Evolutionary conservation across 2,797 vertebrate genomes (phyloP), one percentile per base, ranked within the genome.

Genomic region (Psittacula derbiana): DNA sequence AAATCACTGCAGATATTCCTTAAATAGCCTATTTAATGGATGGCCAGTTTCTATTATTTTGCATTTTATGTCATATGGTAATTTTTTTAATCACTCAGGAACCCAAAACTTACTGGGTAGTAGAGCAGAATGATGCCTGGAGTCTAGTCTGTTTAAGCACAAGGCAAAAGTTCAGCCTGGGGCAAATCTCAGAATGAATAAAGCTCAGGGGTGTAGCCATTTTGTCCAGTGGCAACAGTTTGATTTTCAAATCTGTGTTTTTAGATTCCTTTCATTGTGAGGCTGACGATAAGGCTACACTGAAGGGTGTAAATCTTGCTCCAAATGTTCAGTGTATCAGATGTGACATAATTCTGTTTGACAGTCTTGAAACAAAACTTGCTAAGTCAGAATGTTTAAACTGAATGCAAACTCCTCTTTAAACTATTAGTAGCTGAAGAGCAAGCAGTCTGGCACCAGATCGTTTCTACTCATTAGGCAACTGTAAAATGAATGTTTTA

Each of bases 41-140:
- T 83, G 43, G 57, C 14, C 16, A 24, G 38, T 65, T 92, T 78
- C 46, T 69, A 50, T 85, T 79, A 76, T 31, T 75, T 85, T 64
- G 33, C 41, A 69, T 10, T 16, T 73, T 2, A 2, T 53, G 57
- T 57, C 28, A 76, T 24, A 15, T 4, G n/a, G 25, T 80, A 64
- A 70, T 93, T 83, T 57, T 90, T 92, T 74, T 72, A 91, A 90
- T 91, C 49, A 43, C 44, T 76, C 49, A 8, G 24, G 83, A 92
- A 72, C 25, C 25, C 27, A 8, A 86, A 92, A 78, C 27, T 33
- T n/a, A 13, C 24, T 53, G 82, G 73, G 31, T 44, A 94, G 50
- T 14, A 74, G 60, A 88, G 60, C 73, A 94, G 90, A 95, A 94
- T 12, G 33, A 70, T 75, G 72, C 31, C 69, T 60, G 38, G 3